These are phyloP conservation scores for Drosophila auraria DNA, from an alignment of 1,140 invertebrate genomes.

Conservation along the genomic window DNA sequence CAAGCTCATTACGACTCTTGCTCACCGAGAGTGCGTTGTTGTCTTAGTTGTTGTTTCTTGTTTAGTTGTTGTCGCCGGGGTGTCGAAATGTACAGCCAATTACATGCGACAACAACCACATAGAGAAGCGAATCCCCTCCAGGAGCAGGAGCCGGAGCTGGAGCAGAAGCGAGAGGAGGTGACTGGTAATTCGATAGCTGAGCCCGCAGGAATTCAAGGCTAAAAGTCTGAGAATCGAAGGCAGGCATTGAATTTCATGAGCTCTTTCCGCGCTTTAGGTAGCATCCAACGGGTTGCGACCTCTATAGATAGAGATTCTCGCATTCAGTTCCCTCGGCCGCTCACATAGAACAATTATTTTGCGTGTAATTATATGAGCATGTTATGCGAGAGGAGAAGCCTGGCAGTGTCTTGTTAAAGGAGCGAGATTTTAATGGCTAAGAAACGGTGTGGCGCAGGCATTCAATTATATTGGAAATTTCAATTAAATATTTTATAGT, in stretches of 20 bases:
- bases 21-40: constrained; percentile 40
- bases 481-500: constrained; percentile 2
- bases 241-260: constrained; percentile 80
- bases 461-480: constrained; percentile 23
- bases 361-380: constrained; percentile 80
- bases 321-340: not conserved
- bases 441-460: not conserved
- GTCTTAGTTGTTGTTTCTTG: constrained; percentile 36
- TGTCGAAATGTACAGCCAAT: constrained; percentile 83
- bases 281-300: constrained; percentile 66
- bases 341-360: constrained; percentile 70
- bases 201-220: constrained; percentile 76
- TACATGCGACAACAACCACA: constrained; percentile 72
- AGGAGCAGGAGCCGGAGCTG: not conserved
- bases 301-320: constrained; percentile 63
- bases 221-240: constrained; percentile 59
- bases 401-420: constrained; percentile 32
- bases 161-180: constrained; percentile 22
- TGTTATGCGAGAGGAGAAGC: constrained; percentile 57
- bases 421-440: constrained; percentile 20
- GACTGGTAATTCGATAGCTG: constrained; percentile 53
- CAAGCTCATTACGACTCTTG: constrained; percentile 75
- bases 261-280: constrained; percentile 41
- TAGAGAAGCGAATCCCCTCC: not conserved
- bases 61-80: constrained; percentile 74